These are phyloP conservation scores for Tyto alba DNA, from an alignment of 2,113 vertebrate genomes.

Conservation along the genomic window DNA sequence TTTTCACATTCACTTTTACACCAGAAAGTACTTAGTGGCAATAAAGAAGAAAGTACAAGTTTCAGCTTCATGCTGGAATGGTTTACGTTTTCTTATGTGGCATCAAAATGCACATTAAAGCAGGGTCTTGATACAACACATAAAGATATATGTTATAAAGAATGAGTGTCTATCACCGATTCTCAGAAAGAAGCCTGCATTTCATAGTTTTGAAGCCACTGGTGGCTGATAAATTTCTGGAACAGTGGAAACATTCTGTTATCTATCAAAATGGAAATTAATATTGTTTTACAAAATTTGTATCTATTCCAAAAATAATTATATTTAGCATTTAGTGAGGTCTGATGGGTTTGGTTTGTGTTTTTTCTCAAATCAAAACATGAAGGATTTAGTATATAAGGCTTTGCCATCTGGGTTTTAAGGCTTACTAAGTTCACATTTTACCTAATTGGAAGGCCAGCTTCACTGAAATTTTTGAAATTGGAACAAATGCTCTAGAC, in stretches of 20 bases:
- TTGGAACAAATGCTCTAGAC: background rate
- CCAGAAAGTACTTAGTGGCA: background rate
- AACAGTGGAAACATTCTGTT: background rate
- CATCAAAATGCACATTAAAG: background rate
- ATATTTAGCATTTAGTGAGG: background rate
- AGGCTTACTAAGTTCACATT: background rate
- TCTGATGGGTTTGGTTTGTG: background rate
- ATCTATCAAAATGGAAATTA: background rate
- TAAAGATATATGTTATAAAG: background rate
- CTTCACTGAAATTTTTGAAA: background rate
- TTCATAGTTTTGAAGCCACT: background rate
- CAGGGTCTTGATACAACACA: background rate
- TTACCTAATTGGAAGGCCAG: background rate
- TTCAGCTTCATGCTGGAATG: background rate
- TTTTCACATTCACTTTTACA: background rate
- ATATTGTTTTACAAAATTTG: background rate
- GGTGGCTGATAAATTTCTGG: background rate
- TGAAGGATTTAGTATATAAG: background rate
- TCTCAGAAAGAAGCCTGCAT: background rate
- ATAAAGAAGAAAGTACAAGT: background rate
- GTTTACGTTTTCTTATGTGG: background rate
- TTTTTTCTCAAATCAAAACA: background rate
- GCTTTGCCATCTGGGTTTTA: background rate
- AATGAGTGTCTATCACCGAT: background rate
- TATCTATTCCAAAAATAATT: background rate